phyloP scores from a whole-genome alignment of 2,888 invertebrate genomes.

The Dynastes maya region DNA sequence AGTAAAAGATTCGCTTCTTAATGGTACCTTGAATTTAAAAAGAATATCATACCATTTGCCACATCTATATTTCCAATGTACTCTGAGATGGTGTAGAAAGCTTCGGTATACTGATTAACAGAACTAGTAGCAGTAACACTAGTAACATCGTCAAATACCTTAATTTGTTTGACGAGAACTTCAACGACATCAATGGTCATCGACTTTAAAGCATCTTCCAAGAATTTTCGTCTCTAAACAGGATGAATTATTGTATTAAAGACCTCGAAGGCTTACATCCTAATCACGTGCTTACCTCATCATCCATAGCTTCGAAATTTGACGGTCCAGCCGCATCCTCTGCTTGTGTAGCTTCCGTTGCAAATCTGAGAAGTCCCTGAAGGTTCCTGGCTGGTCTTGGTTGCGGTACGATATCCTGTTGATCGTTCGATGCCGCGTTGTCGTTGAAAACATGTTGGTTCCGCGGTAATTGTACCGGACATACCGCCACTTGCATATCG shows the following conservation, averaged over 20 bases:
- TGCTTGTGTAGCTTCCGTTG: constrained; percentile 78
- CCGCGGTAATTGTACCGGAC: constrained; percentile 1
- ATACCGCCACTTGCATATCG: constrained; percentile 15
- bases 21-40: background rate
- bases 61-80: constrained; percentile 84
- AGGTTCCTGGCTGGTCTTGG: constrained; percentile 67
- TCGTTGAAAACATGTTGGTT: constrained; percentile 17
- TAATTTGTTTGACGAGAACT: constrained; percentile 77
- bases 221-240: constrained; percentile 79
- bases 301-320: constrained; percentile 75
- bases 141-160: constrained; percentile 73
- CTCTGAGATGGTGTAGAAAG: constrained; percentile 80
- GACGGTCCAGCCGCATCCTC: constrained; percentile 75
- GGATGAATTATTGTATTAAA: background rate
- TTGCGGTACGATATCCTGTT: constrained; percentile 54
- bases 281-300: constrained; percentile 73
- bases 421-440: constrained; percentile 13
- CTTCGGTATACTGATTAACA: constrained; percentile 74
- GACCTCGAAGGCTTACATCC: too few relatives aligned
- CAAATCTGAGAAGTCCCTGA: constrained; percentile 78
- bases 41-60: constrained; percentile 78
- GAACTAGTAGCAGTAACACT: constrained; percentile 71
- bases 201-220: constrained; percentile 80
- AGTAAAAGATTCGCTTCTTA: background rate
- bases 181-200: constrained; percentile 82